Percentiles rank a stretch among this genome's conserved stretches.
These are phyloP conservation scores for Microctonus brassicae DNA, from an alignment of 2,888 invertebrate genomes.

Conservation along the genomic window DNA sequence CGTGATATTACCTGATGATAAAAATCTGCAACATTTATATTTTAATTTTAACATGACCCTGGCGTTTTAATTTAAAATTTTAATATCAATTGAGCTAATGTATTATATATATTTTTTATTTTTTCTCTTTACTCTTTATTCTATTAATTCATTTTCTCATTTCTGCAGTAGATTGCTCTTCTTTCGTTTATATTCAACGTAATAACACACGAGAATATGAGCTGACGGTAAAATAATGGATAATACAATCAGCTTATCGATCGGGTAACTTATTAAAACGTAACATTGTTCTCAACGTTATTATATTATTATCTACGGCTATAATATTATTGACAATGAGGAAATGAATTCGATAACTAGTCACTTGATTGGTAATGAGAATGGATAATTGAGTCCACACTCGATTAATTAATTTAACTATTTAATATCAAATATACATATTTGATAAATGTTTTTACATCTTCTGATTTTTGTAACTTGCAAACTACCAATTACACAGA, in stretches of 20 bases:
- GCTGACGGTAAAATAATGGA: constrained; percentile 9
- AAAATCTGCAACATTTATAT: neutral
- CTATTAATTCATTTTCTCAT: neutral
- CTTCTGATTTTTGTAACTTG: too few relatives aligned
- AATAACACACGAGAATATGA: neutral
- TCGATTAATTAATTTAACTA: constrained; percentile 16
- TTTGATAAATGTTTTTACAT: too few relatives aligned
- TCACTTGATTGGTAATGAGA: constrained; percentile 6
- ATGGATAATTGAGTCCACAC: constrained; percentile 9
- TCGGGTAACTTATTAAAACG: constrained; percentile 19
- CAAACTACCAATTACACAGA: too few relatives aligned
- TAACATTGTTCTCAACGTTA: constrained; percentile 3
- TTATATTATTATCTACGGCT: neutral
- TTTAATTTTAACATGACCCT: neutral
- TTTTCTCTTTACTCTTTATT: too few relatives aligned
- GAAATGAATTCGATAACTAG: constrained; percentile 30
- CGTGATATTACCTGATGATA: neutral
- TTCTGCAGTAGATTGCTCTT: neutral
- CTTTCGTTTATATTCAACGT: neutral
- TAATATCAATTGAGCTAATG: neutral
- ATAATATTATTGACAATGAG: neutral
- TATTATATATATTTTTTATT: neutral
- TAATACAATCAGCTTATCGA: constrained; percentile 21
- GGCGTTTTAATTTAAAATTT: constrained; percentile 13
- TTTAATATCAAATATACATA: neutral